phyloP scores from a whole-genome alignment of 2,113 vertebrate genomes.

The Oncorhynchus kisutch region DNA sequence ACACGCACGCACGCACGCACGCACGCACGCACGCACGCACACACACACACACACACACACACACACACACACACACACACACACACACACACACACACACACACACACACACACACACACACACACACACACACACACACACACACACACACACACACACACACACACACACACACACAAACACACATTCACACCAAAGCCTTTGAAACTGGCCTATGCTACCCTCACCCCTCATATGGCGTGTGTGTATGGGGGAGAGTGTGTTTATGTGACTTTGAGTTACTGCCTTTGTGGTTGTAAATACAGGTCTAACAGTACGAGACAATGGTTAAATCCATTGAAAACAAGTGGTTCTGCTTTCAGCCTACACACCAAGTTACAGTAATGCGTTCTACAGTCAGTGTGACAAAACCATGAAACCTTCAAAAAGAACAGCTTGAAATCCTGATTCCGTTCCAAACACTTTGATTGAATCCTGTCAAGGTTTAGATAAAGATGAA shows the following conservation, averaged over 20 bases:
- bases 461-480: slow-evolving; percentile 14
- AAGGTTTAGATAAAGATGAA: slow-evolving; percentile 24
- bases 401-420: slow-evolving; percentile 21
- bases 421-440: slow-evolving; percentile 3
- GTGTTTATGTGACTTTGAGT: slow-evolving; percentile 2
- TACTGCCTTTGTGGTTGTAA: not conserved
- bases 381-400: slow-evolving; percentile 29
- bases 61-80: slow-evolving; percentile 9
- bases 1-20: slow-evolving; percentile 19
- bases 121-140: too few relatives aligned
- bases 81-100: slow-evolving; percentile 16
- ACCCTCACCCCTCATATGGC: not conserved
- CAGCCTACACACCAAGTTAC: slow-evolving; percentile 12
- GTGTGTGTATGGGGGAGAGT: not conserved
- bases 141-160: too few relatives aligned
- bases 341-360: slow-evolving; percentile 28
- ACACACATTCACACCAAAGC: not conserved
- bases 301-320: slow-evolving; percentile 17
- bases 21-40: slow-evolving; percentile 12
- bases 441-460: slow-evolving; percentile 13
- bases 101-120: too few relatives aligned
- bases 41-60: slow-evolving; percentile 20
- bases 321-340: slow-evolving; percentile 26
- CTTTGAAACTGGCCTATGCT: slow-evolving; percentile 23
- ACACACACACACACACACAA: slow-evolving; percentile 8